Evolutionary conservation across 2,113 vertebrate genomes (phyloP).

Genomic region (Noctilio leporinus): DNA sequence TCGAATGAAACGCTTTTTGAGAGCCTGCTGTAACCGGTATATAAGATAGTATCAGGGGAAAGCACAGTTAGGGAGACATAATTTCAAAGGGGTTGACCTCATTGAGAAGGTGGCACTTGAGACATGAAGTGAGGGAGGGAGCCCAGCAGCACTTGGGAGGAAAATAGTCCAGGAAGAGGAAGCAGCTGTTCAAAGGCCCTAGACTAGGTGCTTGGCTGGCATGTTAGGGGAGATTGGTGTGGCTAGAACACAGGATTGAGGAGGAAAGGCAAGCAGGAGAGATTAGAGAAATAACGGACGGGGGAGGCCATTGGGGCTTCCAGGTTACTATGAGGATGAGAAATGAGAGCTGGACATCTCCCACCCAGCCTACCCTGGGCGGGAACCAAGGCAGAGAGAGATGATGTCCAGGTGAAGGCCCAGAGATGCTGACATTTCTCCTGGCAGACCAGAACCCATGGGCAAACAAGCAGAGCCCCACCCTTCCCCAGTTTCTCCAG

Average conservation of each 20-base stretch:
- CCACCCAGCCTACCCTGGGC: background rate
- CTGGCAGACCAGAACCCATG: background rate
- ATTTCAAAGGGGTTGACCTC: background rate
- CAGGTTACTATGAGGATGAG: background rate
- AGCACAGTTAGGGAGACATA: background rate
- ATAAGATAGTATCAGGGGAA: background rate
- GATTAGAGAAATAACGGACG: background rate
- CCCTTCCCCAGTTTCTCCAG: background rate
- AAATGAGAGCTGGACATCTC: background rate
- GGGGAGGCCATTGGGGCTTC: background rate
- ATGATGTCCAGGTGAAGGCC: background rate
- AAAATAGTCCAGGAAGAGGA: background rate
- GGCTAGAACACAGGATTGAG: background rate
- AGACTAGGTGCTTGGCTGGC: background rate
- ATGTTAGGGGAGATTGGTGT: background rate
- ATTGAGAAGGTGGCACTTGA: background rate
- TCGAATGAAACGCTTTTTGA: background rate
- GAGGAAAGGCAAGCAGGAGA: background rate
- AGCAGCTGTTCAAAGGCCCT: background rate
- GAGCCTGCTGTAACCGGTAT: background rate
- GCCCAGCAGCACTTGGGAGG: background rate
- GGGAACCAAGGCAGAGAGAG: background rate
- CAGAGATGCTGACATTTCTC: background rate
- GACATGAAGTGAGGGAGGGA: background rate
- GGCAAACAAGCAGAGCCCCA: background rate